Conservation (phyloP, 2,113 vertebrate species). For the Ameiurus melas region DNA sequence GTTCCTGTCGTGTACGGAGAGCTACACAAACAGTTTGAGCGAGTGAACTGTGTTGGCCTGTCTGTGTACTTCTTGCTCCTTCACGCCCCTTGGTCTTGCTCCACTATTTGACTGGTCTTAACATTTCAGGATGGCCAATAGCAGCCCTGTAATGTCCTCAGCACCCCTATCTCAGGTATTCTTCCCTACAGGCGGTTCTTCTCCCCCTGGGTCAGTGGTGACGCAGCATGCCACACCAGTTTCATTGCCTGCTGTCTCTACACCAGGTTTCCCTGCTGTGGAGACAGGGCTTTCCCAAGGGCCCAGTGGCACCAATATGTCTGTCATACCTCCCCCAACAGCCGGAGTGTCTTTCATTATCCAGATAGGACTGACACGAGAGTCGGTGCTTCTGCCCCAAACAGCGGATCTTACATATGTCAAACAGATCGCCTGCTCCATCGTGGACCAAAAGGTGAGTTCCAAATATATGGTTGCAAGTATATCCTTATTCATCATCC, state of each 20-base stretch:
- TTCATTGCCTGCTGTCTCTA: conserved; percentile 50
- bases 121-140: conserved; percentile 68
- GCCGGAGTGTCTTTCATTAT: conserved; percentile 86
- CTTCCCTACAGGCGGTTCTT: conserved; percentile 63
- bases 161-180: conserved; percentile 66
- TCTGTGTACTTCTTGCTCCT: conserved; percentile 2
- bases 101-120: conserved; percentile 9
- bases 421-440: conserved; percentile 88
- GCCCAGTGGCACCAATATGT: conserved; percentile 52
- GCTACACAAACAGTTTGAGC: conserved; percentile 22
- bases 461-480: conserved; percentile 35
- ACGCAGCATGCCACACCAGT: conserved; percentile 61
- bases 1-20: conserved; percentile 41
- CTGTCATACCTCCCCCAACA: conserved; percentile 55
- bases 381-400: conserved; percentile 81
- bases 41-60: conserved; percentile 30
- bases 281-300: conserved; percentile 59
- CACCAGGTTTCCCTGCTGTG: conserved; percentile 56
- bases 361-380: conserved; percentile 86
- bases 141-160: conserved; percentile 71
- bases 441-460: conserved; percentile 88
- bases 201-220: conserved; percentile 59
- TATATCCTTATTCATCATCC: not conserved
- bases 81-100: conserved; percentile 16
- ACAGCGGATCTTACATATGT: conserved; percentile 83